Base-by-base conservation (phyloP, 2,113 vertebrate genomes). In the Alethe diademata region DNA sequence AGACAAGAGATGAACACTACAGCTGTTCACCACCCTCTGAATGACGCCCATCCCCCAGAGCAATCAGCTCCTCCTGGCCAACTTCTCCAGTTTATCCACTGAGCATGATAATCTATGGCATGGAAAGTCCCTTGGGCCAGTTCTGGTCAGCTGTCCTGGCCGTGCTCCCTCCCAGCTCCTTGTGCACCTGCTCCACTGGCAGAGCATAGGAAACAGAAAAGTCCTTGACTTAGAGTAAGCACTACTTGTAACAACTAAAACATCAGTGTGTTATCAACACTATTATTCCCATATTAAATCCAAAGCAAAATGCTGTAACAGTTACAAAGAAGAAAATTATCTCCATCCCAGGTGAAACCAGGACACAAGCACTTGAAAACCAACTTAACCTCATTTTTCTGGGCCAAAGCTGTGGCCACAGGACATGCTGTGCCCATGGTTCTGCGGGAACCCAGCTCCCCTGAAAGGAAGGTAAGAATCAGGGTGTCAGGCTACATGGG, bases 391-490 rank as follows among this genome's bases (percentile, higher is more conserved):
- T 61, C 3, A 2, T 72, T 72, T 62, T 54, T 33, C 57, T 54
- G 33, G 33, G 38, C 26, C 67, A 33, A 62, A 83, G 6, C 22
- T 13, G 9, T 36, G 53, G 61, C 17, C 43, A 67, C 13, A 58
- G 22, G 26, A 19, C 14, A 51, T 26, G 6, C 43, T 35, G 35
- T 31, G 11, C 43, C 43, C 36, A 51, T 0, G 0, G 17, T 58
- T 42, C 53, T 36, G 31, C 71, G 51, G 43, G 29, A 65, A 19
- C 15, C 70, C 35, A 65, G 50, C 61, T 75, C 13, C 43, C 17
- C 20, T 25, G 14, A 36, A 58, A 33, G 43, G 33, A 67, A 33
- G 22, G 43, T 31, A 26, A 42, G 31, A 86, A 31, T 17, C 53
- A 48, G 35, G 25, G 8, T 50, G 43, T 35, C 28, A 35, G 51